These are phyloP conservation scores for Pseudomyrmex sp. DNA, from an alignment of 1,140 invertebrate species.

Conservation along the genomic window DNA sequence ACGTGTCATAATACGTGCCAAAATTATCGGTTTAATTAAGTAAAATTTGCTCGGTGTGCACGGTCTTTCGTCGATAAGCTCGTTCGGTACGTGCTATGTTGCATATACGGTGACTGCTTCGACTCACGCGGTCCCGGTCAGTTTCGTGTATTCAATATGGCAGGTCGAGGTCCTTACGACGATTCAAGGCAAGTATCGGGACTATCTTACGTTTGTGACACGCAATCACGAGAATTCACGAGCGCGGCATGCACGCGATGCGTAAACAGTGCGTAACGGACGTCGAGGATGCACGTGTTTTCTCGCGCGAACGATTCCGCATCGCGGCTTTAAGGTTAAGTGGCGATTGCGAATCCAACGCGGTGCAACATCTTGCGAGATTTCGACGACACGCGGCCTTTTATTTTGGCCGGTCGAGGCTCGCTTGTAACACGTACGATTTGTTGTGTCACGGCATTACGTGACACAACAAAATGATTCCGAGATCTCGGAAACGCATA, in stretches of 20 bases:
- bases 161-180: constrained; percentile 84
- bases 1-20: not conserved
- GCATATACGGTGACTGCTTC: constrained; percentile 61
- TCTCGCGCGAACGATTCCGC: constrained; percentile 34
- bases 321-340: constrained; percentile 79
- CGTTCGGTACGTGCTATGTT: constrained; percentile 63
- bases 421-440: not conserved
- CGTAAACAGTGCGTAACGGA: not conserved
- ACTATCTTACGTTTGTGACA: constrained; percentile 57
- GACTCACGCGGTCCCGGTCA: constrained; percentile 78
- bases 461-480: too few species aligned
- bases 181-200: constrained; percentile 83
- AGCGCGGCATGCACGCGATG: not conserved
- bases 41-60: not conserved
- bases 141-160: constrained; percentile 85
- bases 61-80: constrained; percentile 28
- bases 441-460: too few species aligned
- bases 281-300: not conserved
- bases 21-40: not conserved
- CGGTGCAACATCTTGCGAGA: constrained; percentile 71
- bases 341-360: constrained; percentile 61
- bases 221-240: not conserved
- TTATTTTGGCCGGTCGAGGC: constrained; percentile 73
- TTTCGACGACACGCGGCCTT: constrained; percentile 73
- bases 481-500: not conserved